Evolutionary conservation across 2,113 vertebrate genomes (phyloP).

Genomic region (rabbit (Oryctolagus cuniculus)): DNA sequence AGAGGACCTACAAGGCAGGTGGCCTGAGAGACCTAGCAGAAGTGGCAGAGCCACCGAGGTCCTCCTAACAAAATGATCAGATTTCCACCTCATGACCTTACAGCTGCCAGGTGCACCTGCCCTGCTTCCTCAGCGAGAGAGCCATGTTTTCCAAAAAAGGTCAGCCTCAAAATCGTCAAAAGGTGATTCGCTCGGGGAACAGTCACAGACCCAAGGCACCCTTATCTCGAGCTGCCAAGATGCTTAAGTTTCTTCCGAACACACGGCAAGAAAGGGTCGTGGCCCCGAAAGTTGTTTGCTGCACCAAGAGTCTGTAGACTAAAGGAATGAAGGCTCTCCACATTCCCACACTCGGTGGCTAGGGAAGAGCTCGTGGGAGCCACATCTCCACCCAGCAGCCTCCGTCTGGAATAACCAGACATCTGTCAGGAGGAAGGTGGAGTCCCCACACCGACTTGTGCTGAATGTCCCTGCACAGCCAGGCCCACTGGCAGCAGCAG

Average conservation of each 20-base stretch:
- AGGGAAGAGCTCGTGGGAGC: background rate
- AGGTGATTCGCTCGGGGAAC: background rate
- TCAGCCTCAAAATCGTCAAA: conserved; percentile 59
- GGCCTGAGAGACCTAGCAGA: background rate
- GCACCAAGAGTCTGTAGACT: background rate
- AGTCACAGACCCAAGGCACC: background rate
- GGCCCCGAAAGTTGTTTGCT: background rate
- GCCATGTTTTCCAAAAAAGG: conserved; percentile 8
- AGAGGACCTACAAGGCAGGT: background rate
- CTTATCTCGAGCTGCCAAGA: background rate
- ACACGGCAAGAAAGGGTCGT: background rate
- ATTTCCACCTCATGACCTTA: conserved; percentile 41
- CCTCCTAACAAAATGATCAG: conserved; percentile 38
- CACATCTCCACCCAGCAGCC: background rate
- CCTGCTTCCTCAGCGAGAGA: conserved; percentile 61
- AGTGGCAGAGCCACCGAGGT: background rate
- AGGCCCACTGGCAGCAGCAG: background rate
- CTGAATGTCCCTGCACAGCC: rapidly evolving
- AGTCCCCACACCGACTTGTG: too few species aligned
- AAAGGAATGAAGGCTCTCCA: background rate
- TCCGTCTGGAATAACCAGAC: background rate
- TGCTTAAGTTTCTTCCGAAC: background rate
- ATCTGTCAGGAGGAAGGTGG: background rate
- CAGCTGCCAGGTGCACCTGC: conserved; percentile 52
- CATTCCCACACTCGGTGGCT: too few species aligned